Percentiles rank a stretch among this genome's conserved stretches.
phyloP scores from a whole-genome alignment of 2,797 vertebrate genomes.

The Enteromius viviparus region DNA sequence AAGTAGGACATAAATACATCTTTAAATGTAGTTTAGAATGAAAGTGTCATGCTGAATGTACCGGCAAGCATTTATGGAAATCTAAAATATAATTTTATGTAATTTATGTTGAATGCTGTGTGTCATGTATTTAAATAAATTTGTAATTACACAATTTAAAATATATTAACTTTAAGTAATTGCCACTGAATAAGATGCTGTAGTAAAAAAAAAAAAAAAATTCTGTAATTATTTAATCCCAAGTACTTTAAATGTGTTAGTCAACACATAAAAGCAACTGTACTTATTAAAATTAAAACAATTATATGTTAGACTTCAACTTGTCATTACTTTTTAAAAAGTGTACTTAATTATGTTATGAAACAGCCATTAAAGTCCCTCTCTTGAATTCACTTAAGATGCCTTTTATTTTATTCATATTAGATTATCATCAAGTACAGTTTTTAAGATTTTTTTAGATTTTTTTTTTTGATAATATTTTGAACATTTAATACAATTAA shows the following conservation, averaged over 20 bases:
- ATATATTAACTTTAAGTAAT: background rate
- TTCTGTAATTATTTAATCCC: no score
- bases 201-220: no score
- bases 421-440: background rate
- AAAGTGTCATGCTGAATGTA: background rate
- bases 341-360: background rate
- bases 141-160: background rate
- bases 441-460: background rate
- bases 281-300: background rate
- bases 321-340: background rate
- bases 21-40: background rate
- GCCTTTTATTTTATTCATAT: background rate
- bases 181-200: background rate
- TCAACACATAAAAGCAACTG: background rate
- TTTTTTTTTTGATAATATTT: background rate
- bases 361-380: background rate
- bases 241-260: background rate
- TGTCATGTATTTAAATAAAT: background rate
- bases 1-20: background rate
- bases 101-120: background rate
- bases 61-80: background rate
- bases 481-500: background rate
- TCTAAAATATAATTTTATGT: background rate
- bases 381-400: background rate
- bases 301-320: background rate